phyloP scores from a whole-genome alignment of 2,113 vertebrate genomes.

The Syngnathus typhle region DNA sequence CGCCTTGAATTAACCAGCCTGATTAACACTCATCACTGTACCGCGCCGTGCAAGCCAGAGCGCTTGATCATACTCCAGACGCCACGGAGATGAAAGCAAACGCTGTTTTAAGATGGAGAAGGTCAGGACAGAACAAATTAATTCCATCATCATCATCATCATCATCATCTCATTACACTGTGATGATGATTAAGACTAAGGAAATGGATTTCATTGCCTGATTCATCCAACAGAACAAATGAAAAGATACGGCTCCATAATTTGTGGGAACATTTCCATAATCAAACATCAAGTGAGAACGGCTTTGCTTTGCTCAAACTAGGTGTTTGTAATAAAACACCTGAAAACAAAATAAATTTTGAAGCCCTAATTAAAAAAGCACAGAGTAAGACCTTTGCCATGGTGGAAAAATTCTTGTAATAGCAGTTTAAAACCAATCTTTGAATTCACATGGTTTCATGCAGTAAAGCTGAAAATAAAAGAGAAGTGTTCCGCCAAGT shows the following conservation, averaged over 20 bases:
- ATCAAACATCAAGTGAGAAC: background rate
- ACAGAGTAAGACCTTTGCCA: too few species aligned
- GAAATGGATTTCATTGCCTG: background rate
- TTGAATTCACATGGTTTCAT: too few species aligned
- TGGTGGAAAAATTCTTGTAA: too few species aligned
- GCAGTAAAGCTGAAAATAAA: too few species aligned
- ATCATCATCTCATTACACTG: constrained; percentile 1
- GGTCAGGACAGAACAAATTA: constrained; percentile 5
- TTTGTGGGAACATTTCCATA: background rate
- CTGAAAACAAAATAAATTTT: too few species aligned
- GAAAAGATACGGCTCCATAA: background rate
- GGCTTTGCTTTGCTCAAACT: background rate
- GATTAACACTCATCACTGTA: constrained; percentile 10
- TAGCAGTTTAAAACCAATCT: too few species aligned
- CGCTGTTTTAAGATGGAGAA: background rate
- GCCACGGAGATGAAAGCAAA: background rate
- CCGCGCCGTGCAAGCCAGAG: constrained; percentile 9
- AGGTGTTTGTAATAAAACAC: too few species aligned
- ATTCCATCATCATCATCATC: background rate
- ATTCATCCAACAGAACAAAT: background rate
- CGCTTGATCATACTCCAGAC: constrained; percentile 4
- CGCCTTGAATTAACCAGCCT: constrained; percentile 29
- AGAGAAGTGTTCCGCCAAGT: too few species aligned
- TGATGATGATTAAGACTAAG: constrained; percentile 4
- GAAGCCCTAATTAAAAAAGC: too few species aligned